Evolutionary conservation across 2,888 invertebrate genomes (phyloP).

Genomic region (Clepsis dumicolana): DNA sequence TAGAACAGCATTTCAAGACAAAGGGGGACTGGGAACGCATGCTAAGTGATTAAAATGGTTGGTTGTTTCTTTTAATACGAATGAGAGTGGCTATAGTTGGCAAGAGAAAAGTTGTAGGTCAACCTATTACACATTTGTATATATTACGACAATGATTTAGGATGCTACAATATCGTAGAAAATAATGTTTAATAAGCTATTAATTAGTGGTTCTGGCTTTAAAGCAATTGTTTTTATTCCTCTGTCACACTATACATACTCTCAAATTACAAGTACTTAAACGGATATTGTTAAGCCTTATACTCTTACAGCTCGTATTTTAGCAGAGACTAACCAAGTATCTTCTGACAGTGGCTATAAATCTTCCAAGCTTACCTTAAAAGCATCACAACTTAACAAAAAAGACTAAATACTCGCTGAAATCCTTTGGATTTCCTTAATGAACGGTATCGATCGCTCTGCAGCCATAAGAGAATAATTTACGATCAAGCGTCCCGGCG

Average conservation of each 20-base stretch:
- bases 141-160: too few relatives aligned
- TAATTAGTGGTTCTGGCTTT: too few relatives aligned
- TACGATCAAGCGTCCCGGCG: slow-evolving; percentile 70
- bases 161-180: too few relatives aligned
- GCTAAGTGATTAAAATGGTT: background rate
- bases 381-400: slow-evolving; percentile 1
- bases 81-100: too few relatives aligned
- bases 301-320: background rate
- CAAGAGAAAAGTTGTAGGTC: too few relatives aligned
- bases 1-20: slow-evolving; percentile 1
- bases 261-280: background rate
- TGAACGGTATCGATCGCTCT: slow-evolving; percentile 82
- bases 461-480: slow-evolving; percentile 79
- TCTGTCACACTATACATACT: too few relatives aligned
- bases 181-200: too few relatives aligned
- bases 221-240: too few relatives aligned
- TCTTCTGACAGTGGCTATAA: background rate
- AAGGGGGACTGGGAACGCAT: background rate
- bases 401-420: slow-evolving; percentile 47
- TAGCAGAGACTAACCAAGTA: background rate
- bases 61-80: background rate
- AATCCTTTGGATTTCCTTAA: slow-evolving; percentile 77
- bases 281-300: too few relatives aligned
- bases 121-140: too few relatives aligned
- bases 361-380: background rate